Evolutionary conservation across 2,888 invertebrate genomes (phyloP), one percentile per base, ranked within the genome.

Genomic region (Neria commutata): DNA sequence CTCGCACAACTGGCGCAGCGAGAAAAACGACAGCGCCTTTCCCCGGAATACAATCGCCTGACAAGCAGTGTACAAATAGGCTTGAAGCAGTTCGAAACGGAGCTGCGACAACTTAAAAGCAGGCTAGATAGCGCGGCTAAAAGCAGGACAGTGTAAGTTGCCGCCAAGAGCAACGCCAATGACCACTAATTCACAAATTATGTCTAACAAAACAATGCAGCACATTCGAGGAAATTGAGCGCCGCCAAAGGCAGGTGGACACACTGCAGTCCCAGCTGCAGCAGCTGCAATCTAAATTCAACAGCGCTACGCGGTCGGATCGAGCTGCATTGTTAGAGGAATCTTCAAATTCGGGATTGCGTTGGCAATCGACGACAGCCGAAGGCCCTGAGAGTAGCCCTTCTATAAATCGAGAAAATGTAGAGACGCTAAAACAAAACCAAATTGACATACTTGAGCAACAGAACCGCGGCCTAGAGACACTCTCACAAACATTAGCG

Each of bases 391-490:
- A 83, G 29, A 81, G 81, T 60, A 82, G 82, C 17, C 82, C 84
- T 46, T 76, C 81, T 51, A 80, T 83, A 26, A 74, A 79, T 45
- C 69, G 73, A 14, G 77, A 76, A 14, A 81, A 83, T 60, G 64
- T 70, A 1, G 80, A 82, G 11, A 81, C 86, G 2, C 70, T 90
- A 5, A 83, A 85, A 66, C 78, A 76, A 23, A 85, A 86, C 34
- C 89, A 90, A 71, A 84, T 86, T 42, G 78, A 82, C 67, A 84
- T 89, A 67, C 73, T 90, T 14, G 83, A 84, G 87, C 89, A 90
- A 63, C 93, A 94, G 84, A 90, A 94, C 72, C 82, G 84, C 64
- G 92, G 92, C 0, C 81, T 94, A 25, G 91, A 92, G 60, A 87
- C 85, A 54, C 81, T 93, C 47, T 88, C 90, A 1, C 86, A 88